phyloP scores from a whole-genome alignment of 2,113 vertebrate genomes.

The Laterallus jamaicensis region DNA sequence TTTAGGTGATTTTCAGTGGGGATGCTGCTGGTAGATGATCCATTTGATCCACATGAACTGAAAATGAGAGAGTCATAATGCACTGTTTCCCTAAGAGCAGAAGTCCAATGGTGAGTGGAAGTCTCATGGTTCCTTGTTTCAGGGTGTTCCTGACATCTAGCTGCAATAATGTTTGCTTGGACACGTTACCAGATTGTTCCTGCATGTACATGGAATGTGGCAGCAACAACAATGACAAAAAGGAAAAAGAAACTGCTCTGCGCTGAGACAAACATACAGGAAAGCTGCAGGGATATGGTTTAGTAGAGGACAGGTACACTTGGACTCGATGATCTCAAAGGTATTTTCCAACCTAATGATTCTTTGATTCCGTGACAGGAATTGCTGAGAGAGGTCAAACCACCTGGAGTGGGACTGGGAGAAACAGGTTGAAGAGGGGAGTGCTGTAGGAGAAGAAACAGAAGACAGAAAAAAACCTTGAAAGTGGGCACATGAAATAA shows the following conservation, averaged over 20 bases:
- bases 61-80: neutral
- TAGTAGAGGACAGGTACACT: too few species aligned
- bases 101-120: neutral
- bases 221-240: neutral
- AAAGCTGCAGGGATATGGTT: neutral
- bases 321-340: too few species aligned
- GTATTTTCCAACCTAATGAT: too few species aligned
- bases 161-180: neutral
- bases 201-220: rapidly evolving
- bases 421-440: neutral
- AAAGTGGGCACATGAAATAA: neutral
- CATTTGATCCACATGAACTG: neutral
- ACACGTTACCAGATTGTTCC: neutral
- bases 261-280: neutral
- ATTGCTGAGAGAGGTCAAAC: neutral
- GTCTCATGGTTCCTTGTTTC: neutral
- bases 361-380: neutral
- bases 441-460: neutral
- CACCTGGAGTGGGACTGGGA: neutral
- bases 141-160: neutral
- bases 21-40: neutral
- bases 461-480: neutral
- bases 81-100: neutral
- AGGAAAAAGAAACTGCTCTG: neutral
- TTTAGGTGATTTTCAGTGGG: neutral